A percentile compares a stretch with the other conserved stretches of the same genome.
Evolutionary conservation across 2,888 invertebrate species (phyloP).

Genomic region (Drosophila hamatofila): DNA sequence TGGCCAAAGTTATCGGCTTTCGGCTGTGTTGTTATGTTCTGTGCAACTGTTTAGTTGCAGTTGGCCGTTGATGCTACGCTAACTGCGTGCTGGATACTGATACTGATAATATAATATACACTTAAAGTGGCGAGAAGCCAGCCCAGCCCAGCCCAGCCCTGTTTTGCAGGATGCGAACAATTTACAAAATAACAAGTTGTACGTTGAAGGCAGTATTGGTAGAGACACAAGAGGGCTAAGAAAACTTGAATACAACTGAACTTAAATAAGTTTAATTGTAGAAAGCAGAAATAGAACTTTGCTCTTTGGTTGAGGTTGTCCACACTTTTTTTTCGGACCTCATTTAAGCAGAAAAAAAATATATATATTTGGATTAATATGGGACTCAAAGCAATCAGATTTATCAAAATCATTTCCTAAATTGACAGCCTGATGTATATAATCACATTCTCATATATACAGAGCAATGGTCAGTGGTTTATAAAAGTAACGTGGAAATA

Average conservation of each 20-base stretch:
- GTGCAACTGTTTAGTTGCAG: constrained; percentile 41
- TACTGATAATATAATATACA: constrained; percentile 63
- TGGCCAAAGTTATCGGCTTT: constrained; percentile 75
- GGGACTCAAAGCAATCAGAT: not conserved
- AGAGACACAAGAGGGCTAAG: not conserved
- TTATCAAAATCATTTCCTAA: not conserved
- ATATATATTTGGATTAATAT: not conserved
- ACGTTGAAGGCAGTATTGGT: not conserved
- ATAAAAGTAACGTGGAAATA: not conserved
- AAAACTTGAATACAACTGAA: constrained; percentile 37
- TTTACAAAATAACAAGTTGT: constrained; percentile 37
- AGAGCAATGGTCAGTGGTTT: not conserved
- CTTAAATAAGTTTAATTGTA: constrained; percentile 60
- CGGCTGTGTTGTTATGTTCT: constrained; percentile 28
- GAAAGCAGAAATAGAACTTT: constrained; percentile 55
- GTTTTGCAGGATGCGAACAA: constrained; percentile 33
- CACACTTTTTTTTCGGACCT: not conserved
- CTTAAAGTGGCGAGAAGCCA: constrained; percentile 13
- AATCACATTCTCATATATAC: not conserved
- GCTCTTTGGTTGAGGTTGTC: constrained; percentile 22
- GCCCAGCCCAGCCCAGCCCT: not conserved
- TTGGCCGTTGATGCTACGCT: not conserved
- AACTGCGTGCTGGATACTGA: not conserved
- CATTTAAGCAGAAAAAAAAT: not conserved
- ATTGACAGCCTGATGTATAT: not conserved